A percentile compares a stretch with the other conserved stretches of the same genome.
phyloP scores from a whole-genome alignment of 2,797 vertebrate genomes.

The Phyllotis vaccarum region DNA sequence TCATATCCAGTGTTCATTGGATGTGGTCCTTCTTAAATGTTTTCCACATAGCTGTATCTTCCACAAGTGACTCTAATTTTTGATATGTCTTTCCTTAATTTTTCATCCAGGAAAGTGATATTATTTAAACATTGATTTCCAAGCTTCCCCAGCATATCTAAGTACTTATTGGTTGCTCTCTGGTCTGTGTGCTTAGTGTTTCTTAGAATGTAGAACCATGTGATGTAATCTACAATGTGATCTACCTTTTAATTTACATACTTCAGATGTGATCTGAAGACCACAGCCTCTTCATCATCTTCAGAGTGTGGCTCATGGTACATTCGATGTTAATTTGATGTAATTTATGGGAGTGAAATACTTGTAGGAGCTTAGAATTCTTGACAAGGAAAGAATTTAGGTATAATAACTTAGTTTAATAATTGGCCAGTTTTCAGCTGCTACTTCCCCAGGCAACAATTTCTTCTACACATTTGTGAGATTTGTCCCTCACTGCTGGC shows the following conservation, averaged over 20 bases:
- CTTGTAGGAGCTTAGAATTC: not conserved
- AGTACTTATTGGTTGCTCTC: not conserved
- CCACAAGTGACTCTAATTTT: not conserved
- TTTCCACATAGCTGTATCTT: slow-evolving; percentile 7
- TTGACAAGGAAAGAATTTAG: slow-evolving; percentile 1
- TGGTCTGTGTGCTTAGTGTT: not conserved
- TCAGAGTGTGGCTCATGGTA: not conserved
- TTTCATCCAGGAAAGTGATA: slow-evolving; percentile 31
- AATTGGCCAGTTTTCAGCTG: slow-evolving; percentile 53
- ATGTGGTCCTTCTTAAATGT: not conserved
- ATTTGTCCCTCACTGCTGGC: slow-evolving; percentile 50
- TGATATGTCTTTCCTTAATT: slow-evolving; percentile 29
- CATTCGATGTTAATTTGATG: slow-evolving; percentile 36
- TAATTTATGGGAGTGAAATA: slow-evolving; percentile 41
- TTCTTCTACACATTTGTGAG: slow-evolving; percentile 58
- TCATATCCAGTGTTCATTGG: not conserved
- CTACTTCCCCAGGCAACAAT: slow-evolving; percentile 64
- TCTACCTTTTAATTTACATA: not conserved
- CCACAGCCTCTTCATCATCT: not conserved
- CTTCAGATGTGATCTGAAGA: not conserved
- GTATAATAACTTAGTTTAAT: not conserved
- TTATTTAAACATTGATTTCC: slow-evolving; percentile 45
- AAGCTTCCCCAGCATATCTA: not conserved
- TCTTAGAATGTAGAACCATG: not conserved
- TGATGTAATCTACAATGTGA: not conserved